Conservation (phyloP, 2,797 vertebrate species). For the Aeoliscus strigatus region DNA sequence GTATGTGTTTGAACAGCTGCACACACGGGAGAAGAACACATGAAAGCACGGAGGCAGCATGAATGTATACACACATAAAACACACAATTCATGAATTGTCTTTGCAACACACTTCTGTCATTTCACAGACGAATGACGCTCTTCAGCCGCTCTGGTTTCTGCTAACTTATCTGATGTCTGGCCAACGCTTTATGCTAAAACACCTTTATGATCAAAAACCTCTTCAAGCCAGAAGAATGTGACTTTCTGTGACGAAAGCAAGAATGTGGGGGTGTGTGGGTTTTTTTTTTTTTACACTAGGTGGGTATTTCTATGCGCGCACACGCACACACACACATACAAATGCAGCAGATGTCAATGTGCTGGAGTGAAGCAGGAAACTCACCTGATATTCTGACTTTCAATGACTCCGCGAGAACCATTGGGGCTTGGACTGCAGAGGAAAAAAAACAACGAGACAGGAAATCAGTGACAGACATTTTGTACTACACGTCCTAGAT, state of each 20-base stretch:
- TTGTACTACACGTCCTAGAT: neutral
- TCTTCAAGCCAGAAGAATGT: conserved; percentile 45
- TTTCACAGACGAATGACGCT: conserved; percentile 52
- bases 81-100: conserved; percentile 42
- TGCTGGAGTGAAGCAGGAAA: conserved; percentile 18
- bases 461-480: conserved; percentile 16
- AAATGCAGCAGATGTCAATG: conserved; percentile 34
- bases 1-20: conserved; percentile 63
- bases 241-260: conserved; percentile 35
- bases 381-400: conserved; percentile 75
- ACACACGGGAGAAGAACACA: conserved; percentile 28
- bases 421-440: conserved; percentile 72
- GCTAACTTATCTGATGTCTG: conserved; percentile 54
- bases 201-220: conserved; percentile 56
- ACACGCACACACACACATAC: neutral
- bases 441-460: conserved; percentile 22
- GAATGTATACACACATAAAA: conserved; percentile 17
- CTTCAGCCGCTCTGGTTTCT: conserved; percentile 47
- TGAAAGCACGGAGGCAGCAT: conserved; percentile 31
- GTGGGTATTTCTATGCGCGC: conserved; percentile 24
- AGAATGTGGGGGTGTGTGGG: conserved; percentile 25
- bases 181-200: conserved; percentile 63
- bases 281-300: conserved; percentile 1
- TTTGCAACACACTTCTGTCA: conserved; percentile 38
- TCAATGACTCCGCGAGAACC: conserved; percentile 68